Conservation (phyloP, 2,797 vertebrate species). For the Glyptemys insculpta region DNA sequence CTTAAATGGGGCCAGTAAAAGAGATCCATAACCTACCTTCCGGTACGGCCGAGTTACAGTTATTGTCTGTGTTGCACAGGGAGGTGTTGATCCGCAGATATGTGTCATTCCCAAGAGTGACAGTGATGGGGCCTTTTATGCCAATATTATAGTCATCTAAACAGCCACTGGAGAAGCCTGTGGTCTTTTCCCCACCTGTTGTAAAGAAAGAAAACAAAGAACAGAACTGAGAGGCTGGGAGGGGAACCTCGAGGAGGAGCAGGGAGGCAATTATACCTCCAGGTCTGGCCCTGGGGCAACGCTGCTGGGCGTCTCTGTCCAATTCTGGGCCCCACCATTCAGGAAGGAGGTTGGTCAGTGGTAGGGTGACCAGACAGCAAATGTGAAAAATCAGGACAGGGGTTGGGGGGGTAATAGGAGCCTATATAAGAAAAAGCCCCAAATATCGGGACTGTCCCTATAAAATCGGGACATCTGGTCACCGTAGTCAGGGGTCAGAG, state of each 20-base stretch:
- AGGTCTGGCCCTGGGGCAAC: fast-evolving
- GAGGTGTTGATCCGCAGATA: fast-evolving
- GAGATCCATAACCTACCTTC: neutral
- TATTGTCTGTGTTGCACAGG: fast-evolving
- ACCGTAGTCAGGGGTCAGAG: no score
- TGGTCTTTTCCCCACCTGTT: fast-evolving
- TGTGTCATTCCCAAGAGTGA: fast-evolving
- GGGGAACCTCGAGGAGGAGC: neutral
- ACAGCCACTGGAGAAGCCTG: fast-evolving
- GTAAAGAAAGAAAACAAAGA: neutral
- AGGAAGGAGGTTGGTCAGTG: no score
- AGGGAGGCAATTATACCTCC: neutral
- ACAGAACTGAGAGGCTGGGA: no score
- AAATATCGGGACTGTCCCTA: no score
- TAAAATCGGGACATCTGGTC: no score
- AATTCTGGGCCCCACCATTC: neutral
- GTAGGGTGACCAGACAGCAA: no score
- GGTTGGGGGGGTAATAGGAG: no score
- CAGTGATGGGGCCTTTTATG: neutral
- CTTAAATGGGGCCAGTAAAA: neutral
- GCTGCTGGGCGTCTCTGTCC: no score
- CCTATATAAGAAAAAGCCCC: no score
- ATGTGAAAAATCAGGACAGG: no score
- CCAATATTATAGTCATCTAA: fast-evolving
- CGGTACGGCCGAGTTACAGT: fast-evolving